Evolutionary conservation across 2,113 vertebrate genomes (phyloP), one percentile per base, ranked within the genome.

Genomic region (Epinephelus lanceolatus): DNA sequence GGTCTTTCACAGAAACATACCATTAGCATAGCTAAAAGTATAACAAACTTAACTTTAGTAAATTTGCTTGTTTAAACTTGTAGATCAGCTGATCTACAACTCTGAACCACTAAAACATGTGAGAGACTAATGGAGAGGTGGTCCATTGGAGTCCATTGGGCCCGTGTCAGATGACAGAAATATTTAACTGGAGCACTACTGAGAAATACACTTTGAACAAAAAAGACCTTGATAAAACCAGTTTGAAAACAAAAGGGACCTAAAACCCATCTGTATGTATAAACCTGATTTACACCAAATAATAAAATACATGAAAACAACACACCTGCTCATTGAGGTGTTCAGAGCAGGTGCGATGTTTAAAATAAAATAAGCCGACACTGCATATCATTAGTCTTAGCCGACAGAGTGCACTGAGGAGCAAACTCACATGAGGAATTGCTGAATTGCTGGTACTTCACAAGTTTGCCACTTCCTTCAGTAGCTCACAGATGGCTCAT

Each of bases 311-410:
- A 27, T 40, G 18, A 80, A 68, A 80, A 74, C 69, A 73, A 60
- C n/a, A 78, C 86, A 89, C 83, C 91, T 92, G 89, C 86, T 78
- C 71, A 66, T 15, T 76, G 53, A 77, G 13, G 75, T 0, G 0
- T 52, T 82, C 18, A 30, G 60, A 67, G 88, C 83, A 83, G 80
- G 82, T 91, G 88, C 68, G 69, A 66, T 81, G 85, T 86, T 86
- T 71, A 89, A 91, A 92, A 91, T 87, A 88, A 88, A 90, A 85
- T 65, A 61, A 74, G 84, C 73, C 45, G 14, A 74, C 78, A 45
- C 59, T 53, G 85, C 75, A 84, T 40, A 40, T 73, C 83, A 86
- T 90, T 76, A 87, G 70, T 89, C 65, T 86, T 70, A 59, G 65
- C 42, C 27, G 71, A 84, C 81, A 81, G 70, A 59, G 62, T 72